Conservation (phyloP, 2,888 invertebrate species). For the Cinara cedri region DNA sequence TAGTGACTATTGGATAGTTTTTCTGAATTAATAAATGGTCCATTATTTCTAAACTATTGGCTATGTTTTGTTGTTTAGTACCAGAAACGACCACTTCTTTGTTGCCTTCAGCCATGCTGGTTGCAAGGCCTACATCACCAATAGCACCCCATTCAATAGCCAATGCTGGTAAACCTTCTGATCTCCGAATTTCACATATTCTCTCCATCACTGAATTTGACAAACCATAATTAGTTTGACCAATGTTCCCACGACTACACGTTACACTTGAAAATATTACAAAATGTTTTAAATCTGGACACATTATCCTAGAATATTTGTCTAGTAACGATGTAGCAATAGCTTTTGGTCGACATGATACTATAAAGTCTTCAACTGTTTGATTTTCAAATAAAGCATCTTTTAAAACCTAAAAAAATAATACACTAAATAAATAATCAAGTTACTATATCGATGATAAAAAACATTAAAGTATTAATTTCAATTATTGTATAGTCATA, state of each 20-base stretch:
- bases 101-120: conserved; percentile 70
- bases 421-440: too few relatives aligned
- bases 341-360: conserved; percentile 79
- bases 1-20: conserved; percentile 74
- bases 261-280: conserved; percentile 91
- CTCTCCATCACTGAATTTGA: conserved; percentile 73
- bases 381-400: conserved; percentile 82
- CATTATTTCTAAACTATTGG: conserved; percentile 78
- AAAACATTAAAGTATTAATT: too few relatives aligned
- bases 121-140: conserved; percentile 78
- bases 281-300: conserved; percentile 71
- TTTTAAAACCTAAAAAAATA: conserved; percentile 67
- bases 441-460: too few relatives aligned
- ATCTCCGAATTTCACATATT: conserved; percentile 76
- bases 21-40: conserved; percentile 64
- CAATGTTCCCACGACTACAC: conserved; percentile 89
- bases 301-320: conserved; percentile 68
- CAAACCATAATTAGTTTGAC: conserved; percentile 90
- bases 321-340: conserved; percentile 81
- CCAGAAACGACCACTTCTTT: conserved; percentile 76
- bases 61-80: conserved; percentile 83
- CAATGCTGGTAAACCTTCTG: conserved; percentile 75
- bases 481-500: too few relatives aligned
- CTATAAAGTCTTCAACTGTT: conserved; percentile 71
- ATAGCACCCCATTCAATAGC: conserved; percentile 94